Evolutionary conservation across 2,797 vertebrate genomes (phyloP).

Genomic region (Dendrocincla fuliginosa): DNA sequence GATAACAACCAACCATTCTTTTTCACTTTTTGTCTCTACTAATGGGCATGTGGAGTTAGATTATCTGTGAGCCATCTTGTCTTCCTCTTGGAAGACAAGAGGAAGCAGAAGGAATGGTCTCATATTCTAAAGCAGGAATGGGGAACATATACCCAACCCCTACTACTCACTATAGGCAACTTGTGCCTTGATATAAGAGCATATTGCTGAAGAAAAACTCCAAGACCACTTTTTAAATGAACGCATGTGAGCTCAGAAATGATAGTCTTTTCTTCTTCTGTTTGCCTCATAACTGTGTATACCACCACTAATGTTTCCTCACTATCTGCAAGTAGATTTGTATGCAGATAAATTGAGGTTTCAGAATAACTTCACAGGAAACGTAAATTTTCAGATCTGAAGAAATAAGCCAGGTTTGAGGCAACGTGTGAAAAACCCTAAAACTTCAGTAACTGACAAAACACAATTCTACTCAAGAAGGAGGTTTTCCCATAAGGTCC

Average conservation of each 20-base stretch:
- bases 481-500: neutral
- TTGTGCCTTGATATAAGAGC: neutral
- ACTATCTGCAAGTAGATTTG: neutral
- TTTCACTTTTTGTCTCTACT: neutral
- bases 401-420: neutral
- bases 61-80: neutral
- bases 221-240: neutral
- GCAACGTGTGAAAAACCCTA: neutral
- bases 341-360: neutral
- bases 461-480: neutral
- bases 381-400: neutral
- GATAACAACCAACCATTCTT: neutral
- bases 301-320: neutral
- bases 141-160: neutral
- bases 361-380: neutral
- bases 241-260: accelerated
- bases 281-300: neutral
- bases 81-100: neutral
- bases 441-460: neutral
- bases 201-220: neutral
- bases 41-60: neutral
- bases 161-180: neutral
- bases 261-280: neutral
- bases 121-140: neutral
- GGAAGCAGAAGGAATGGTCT: neutral